phyloP scores from a whole-genome alignment of 2,113 vertebrate genomes.

The Bambusicola thoracicus region DNA sequence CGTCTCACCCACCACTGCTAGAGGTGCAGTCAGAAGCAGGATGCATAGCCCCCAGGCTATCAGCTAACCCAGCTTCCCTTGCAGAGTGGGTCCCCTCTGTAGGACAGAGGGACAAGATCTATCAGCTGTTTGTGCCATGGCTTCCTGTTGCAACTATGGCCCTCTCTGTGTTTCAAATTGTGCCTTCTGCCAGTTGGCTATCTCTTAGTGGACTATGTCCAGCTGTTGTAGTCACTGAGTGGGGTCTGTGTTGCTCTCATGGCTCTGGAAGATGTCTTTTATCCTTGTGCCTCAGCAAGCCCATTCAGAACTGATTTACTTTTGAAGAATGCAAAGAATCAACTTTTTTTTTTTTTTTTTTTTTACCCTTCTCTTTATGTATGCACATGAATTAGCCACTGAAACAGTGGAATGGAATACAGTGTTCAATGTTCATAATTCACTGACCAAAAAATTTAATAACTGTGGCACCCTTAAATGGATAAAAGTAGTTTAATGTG shows the following conservation, averaged over 20 bases:
- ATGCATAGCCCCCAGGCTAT: background rate
- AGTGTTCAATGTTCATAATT: background rate
- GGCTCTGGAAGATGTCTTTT: background rate
- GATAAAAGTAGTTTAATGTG: background rate
- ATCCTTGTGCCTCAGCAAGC: background rate
- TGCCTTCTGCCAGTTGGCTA: background rate
- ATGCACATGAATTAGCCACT: background rate
- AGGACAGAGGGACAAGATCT: background rate
- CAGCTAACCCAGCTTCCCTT: background rate
- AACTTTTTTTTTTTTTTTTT: background rate
- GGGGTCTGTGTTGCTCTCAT: background rate
- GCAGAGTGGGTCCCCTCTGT: background rate
- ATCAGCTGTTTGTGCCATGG: background rate
- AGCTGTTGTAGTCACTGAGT: rapidly evolving
- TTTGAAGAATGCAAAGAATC: background rate
- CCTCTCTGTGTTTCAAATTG: background rate
- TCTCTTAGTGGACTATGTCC: background rate
- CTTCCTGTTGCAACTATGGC: background rate
- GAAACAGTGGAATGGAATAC: background rate
- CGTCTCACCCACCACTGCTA: background rate
- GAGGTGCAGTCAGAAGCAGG: background rate
- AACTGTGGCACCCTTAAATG: background rate
- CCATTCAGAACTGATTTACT: background rate
- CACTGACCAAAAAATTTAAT: background rate
- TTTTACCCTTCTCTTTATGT: background rate